Base-by-base conservation (phyloP, 2,797 vertebrate species). In the Gymnocypris eckloni region DNA sequence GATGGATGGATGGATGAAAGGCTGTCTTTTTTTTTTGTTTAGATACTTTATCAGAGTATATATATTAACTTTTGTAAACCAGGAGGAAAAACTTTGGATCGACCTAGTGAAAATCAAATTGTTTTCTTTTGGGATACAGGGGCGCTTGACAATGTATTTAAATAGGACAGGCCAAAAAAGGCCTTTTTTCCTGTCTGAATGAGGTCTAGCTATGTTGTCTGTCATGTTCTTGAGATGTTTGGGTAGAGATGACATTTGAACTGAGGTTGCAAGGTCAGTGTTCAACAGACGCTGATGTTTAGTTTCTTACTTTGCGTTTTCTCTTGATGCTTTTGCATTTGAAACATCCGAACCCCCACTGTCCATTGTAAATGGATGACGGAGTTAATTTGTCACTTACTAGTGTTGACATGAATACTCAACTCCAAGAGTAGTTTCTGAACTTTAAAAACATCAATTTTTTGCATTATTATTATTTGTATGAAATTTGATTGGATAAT, bases 231-330 rank as follows among this genome's bases (percentile, higher is more conserved):
- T 67, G 83, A 59, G 84, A 83, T 77, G 81, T 87, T 86, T 67
- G 77, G 76, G 54, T 15, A 85, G 79, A 45, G 43, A n/a, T 84
- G 81, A 79, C 82, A 86, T 80, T 84, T 86, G 82, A 86, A 86
- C 85, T 67, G 37, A 54, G 41, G 76, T 80, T 67, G 79, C 48
- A 75, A 43, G 82, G 86, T 83, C 52, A 83, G 10, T 77, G 80
- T 69, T 33, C 45, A 64, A 79, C 69, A 71, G 56, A 64, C 64
- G 67, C 52, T 61, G 70, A 66, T 10, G 6, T 33, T 25, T 52
- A 13, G 4, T 43, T 20, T 52, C 45, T 75, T 76, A 15, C 43
- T 16, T 59, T 41, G 43, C 5, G 0, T 80, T 66, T 25, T 80
- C 5, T 64, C 50, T 67, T 81, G 54, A 67, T 39, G n/a, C 41